phyloP scores from a whole-genome alignment of 2,888 invertebrate species.

The Timandra comae region DNA sequence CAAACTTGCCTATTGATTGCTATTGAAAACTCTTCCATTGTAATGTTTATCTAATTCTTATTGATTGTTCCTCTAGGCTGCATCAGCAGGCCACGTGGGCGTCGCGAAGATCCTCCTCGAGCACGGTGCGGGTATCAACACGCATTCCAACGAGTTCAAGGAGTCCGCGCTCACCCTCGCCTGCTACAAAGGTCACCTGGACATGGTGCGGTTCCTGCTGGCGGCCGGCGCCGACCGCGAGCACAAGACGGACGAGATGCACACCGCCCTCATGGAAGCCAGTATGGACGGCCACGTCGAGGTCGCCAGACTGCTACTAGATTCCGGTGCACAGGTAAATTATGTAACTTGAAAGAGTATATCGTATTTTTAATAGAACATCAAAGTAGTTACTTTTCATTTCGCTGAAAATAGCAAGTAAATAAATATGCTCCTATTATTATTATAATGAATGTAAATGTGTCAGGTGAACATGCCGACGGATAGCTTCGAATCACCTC shows the following conservation, averaged over 20 bases:
- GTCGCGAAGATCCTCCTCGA: conserved; percentile 93
- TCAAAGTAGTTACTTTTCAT: too few relatives aligned
- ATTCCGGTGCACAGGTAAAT: conserved; percentile 95
- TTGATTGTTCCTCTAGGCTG: too few relatives aligned
- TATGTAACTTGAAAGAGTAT: conserved; percentile 4
- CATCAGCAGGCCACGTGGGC: conserved; percentile 95
- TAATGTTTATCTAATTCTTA: too few relatives aligned
- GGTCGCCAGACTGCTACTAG: conserved; percentile 94
- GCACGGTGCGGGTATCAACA: conserved; percentile 98
- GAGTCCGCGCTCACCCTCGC: conserved; percentile 97
- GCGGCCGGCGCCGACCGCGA: conserved; percentile 98
- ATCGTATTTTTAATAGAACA: too few relatives aligned
- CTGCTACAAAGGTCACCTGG: conserved; percentile 97
- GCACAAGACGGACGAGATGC: conserved; percentile 99
- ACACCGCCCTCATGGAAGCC: conserved; percentile 99
- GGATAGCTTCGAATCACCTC: conserved; percentile 98
- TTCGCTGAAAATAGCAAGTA: neutral
- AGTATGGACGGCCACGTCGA: conserved; percentile 99
- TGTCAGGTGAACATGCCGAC: conserved; percentile 99
- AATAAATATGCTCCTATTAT: conserved; percentile 1
- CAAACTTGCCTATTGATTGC: conserved; percentile 1
- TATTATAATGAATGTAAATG: too few relatives aligned
- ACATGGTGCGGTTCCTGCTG: conserved; percentile 97
- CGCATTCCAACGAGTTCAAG: conserved; percentile 99
- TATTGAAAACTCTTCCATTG: too few relatives aligned